Percentiles rank a stretch among this genome's conserved stretches.
phyloP scores from a whole-genome alignment of 2,797 vertebrate species.

The Notolabrus celidotus region DNA sequence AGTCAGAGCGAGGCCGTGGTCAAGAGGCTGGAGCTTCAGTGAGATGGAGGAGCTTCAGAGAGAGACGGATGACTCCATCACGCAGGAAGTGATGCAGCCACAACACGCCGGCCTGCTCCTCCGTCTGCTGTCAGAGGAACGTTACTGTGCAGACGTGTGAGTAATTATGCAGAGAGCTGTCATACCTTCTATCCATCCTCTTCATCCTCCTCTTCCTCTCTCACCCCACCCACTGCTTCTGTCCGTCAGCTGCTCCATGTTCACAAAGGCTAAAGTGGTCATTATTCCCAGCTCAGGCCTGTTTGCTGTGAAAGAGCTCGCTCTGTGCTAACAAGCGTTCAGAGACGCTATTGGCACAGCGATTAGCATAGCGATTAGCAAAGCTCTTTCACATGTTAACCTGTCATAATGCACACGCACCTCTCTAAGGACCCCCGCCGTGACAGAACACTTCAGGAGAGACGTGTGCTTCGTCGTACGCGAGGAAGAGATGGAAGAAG shows the following conservation, averaged over 20 bases:
- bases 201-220: conserved; percentile 34
- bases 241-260: conserved; percentile 55
- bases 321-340: conserved; percentile 57
- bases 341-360: conserved; percentile 69
- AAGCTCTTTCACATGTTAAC: conserved; percentile 65
- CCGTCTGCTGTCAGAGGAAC: conserved; percentile 51
- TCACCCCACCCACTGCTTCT: conserved; percentile 61
- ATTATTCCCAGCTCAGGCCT: conserved; percentile 71
- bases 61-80: conserved; percentile 48
- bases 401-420: conserved; percentile 39
- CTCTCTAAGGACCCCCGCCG: conserved; percentile 53
- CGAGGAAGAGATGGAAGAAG: background rate
- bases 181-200: conserved; percentile 54
- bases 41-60: too few species aligned
- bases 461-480: conserved; percentile 26
- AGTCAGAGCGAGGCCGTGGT: too few species aligned
- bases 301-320: conserved; percentile 73
- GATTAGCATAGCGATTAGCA: conserved; percentile 54
- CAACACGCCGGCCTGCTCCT: conserved; percentile 29
- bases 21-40: too few species aligned
- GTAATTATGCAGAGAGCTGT: conserved; percentile 85
- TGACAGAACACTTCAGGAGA: conserved; percentile 45
- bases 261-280: conserved; percentile 68
- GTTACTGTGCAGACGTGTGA: conserved; percentile 55
- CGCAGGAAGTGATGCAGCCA: conserved; percentile 45